These are phyloP conservation scores for Lasioglossum villosulum DNA, from an alignment of 2,888 invertebrate genomes.

Conservation along the genomic window DNA sequence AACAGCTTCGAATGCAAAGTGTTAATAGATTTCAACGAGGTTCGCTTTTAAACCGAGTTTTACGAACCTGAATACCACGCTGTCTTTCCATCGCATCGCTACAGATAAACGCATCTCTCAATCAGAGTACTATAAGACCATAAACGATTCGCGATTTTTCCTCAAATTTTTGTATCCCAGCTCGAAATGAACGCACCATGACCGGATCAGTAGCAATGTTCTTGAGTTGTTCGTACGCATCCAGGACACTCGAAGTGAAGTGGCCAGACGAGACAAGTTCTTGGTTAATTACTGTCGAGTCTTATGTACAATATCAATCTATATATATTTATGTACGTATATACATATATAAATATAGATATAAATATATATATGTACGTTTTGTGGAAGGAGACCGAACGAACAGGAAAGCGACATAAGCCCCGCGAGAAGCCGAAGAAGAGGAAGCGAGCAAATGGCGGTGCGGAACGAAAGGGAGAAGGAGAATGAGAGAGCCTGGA, in stretches of 20 bases:
- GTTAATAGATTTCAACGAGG: not conserved
- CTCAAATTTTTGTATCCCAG: constrained; percentile 21
- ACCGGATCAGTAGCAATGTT: constrained; percentile 42
- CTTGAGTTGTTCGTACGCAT: constrained; percentile 51
- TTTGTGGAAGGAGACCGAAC: constrained; percentile 50
- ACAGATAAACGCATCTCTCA: not conserved
- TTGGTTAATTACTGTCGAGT: constrained; percentile 72
- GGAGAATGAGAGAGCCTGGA: constrained; percentile 63
- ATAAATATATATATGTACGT: not conserved
- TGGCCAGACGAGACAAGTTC: constrained; percentile 60
- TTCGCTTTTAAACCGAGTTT: not conserved
- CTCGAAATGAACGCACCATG: constrained; percentile 18
- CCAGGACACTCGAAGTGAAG: constrained; percentile 37
- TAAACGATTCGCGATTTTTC: not conserved
- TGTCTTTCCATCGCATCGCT: not conserved
- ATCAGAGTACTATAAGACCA: not conserved
- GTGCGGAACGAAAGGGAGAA: constrained; percentile 56
- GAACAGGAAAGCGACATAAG: constrained; percentile 52
- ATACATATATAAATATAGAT: not conserved
- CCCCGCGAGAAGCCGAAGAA: constrained; percentile 59
- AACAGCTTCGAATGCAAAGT: not conserved
- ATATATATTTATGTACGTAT: not conserved
- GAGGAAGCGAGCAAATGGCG: constrained; percentile 56
- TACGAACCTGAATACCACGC: no score
- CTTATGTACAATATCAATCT: constrained; percentile 44